These are phyloP conservation scores for Pholis gunnellus DNA, from an alignment of 2,113 vertebrate species.

Conservation along the genomic window DNA sequence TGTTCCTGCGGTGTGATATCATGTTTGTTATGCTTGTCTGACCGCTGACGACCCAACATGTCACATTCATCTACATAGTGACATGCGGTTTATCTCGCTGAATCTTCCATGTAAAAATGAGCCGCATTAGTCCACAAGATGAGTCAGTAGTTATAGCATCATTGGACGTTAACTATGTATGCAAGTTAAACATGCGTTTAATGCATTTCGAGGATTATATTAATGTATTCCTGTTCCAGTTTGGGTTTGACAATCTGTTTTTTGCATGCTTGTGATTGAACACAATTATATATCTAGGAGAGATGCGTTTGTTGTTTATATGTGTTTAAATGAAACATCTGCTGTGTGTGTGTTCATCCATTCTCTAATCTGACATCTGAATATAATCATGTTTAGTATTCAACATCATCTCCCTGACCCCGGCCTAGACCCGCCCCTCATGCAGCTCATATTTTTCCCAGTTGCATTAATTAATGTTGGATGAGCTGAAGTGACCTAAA, in stretches of 20 bases:
- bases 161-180: background rate
- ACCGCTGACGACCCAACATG: background rate
- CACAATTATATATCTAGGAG: background rate
- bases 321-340: background rate
- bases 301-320: background rate
- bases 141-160: background rate
- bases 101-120: background rate
- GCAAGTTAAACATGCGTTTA: background rate
- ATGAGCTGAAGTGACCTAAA: conserved; percentile 35
- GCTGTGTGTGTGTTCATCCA: background rate
- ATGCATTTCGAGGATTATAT: background rate
- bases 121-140: background rate
- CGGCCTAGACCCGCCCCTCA: background rate
- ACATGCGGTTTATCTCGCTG: background rate
- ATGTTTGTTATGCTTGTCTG: background rate
- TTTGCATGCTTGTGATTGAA: background rate
- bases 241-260: background rate
- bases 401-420: background rate
- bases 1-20: background rate
- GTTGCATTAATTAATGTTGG: background rate
- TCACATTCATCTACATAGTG: background rate
- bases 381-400: background rate
- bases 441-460: background rate
- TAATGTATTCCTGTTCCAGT: background rate
- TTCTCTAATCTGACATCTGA: background rate